These are phyloP conservation scores for Eurystomus gularis DNA, from an alignment of 2,113 vertebrate genomes.

Conservation along the genomic window DNA sequence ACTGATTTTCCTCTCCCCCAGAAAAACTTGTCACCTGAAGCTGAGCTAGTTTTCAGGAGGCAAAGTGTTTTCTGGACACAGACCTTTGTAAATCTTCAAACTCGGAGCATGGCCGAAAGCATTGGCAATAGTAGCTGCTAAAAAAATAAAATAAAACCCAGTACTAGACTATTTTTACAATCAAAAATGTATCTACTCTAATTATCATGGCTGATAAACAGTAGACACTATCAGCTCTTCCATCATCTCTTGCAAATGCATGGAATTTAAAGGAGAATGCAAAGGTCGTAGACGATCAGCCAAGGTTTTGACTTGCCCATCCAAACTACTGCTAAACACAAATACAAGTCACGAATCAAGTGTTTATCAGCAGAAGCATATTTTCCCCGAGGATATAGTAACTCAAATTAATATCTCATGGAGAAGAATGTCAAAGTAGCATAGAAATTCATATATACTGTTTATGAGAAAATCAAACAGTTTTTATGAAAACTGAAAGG, in stretches of 20 bases:
- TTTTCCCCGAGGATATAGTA: slow-evolving; percentile 15
- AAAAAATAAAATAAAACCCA: not conserved
- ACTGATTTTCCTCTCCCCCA: not conserved
- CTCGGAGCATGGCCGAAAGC: not conserved
- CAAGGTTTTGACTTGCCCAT: slow-evolving; percentile 1
- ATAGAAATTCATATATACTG: not conserved
- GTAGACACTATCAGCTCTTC: not conserved
- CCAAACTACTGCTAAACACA: not conserved
- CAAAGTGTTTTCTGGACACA: not conserved
- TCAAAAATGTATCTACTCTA: not conserved
- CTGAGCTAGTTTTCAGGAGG: not conserved
- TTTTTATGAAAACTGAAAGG: not conserved
- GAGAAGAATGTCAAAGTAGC: not conserved
- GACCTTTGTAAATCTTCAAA: not conserved
- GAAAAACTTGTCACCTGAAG: not conserved
- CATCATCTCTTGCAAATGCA: not conserved
- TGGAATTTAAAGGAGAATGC: slow-evolving; percentile 23
- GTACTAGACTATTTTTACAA: not conserved
- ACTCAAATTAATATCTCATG: not conserved
- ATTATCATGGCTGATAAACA: not conserved
- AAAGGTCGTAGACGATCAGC: not conserved
- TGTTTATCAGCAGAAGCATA: slow-evolving; percentile 33
- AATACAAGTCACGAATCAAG: not conserved
- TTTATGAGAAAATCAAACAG: not conserved
- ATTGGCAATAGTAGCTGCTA: not conserved